phyloP scores from a whole-genome alignment of 2,888 invertebrate species.

The Chirona hameri region DNA sequence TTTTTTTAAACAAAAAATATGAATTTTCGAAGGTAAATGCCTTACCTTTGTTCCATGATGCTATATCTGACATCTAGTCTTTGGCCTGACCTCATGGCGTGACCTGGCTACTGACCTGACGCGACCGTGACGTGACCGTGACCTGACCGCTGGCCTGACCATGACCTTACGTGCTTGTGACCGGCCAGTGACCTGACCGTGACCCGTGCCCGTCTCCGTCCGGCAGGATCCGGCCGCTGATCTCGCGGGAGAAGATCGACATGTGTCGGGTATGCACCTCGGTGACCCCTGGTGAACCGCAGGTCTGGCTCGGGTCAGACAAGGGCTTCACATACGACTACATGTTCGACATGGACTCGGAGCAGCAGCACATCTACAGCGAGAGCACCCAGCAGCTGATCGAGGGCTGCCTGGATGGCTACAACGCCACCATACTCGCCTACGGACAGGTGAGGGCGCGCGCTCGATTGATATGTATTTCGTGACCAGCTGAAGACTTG shows the following conservation, averaged over 20 bases:
- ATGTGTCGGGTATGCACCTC: conserved; percentile 90
- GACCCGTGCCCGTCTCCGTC: no score
- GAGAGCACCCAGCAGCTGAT: conserved; percentile 80
- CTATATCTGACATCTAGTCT: no score
- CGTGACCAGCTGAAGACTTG: no score
- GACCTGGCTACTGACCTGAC: no score
- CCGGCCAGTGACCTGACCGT: no score
- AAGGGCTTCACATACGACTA: conserved; percentile 95
- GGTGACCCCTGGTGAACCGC: conserved; percentile 84
- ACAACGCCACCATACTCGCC: conserved; percentile 96
- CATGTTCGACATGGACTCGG: conserved; percentile 77
- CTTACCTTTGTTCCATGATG: no score
- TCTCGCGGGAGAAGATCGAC: conserved; percentile 74
- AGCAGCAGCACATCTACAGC: conserved; percentile 74
- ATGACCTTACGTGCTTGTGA: no score
- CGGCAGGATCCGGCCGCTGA: conserved; percentile 40
- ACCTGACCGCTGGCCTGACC: not conserved
- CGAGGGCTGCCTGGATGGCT: conserved; percentile 89
- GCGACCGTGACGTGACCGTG: no score
- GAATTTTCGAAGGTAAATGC: no score
- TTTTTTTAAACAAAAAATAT: no score
- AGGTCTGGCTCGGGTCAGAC: conserved; percentile 86
- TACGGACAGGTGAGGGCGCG: conserved; percentile 72
- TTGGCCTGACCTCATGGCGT: no score
- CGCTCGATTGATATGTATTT: no score